These are phyloP conservation scores for Chamaea fasciata DNA, from an alignment of 2,113 vertebrate species.

Conservation along the genomic window DNA sequence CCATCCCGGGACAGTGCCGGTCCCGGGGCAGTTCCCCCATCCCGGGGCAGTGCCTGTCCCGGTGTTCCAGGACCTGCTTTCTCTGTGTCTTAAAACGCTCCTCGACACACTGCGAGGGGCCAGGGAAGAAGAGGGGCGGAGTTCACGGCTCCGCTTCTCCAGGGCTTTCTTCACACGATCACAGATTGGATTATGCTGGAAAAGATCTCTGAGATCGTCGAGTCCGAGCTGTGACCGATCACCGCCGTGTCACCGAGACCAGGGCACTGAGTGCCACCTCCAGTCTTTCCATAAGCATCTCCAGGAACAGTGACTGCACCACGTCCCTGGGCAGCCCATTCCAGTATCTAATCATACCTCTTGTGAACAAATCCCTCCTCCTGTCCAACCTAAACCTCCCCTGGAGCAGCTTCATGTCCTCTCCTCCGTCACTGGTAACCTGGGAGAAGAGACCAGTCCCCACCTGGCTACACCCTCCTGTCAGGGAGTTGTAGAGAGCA, in stretches of 20 bases:
- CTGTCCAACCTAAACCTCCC: background rate
- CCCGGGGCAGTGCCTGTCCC: background rate
- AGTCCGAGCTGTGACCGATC: accelerated
- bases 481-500: background rate
- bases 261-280: background rate
- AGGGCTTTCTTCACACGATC: no score
- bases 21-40: background rate
- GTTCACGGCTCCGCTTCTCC: accelerated
- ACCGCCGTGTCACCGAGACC: background rate
- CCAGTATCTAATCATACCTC: background rate
- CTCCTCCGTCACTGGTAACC: background rate
- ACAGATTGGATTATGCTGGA: background rate
- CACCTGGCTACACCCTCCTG: background rate
- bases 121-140: accelerated
- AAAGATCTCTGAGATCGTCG: background rate
- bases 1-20: background rate
- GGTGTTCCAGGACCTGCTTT: accelerated
- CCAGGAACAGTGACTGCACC: background rate
- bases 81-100: background rate
- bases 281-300: background rate
- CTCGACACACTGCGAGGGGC: background rate
- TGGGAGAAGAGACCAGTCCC: background rate
- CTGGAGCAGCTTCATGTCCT: background rate
- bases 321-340: background rate
- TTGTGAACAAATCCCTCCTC: background rate